Conservation (phyloP, 2,888 invertebrate genomes). For the Volucella inflata region DNA sequence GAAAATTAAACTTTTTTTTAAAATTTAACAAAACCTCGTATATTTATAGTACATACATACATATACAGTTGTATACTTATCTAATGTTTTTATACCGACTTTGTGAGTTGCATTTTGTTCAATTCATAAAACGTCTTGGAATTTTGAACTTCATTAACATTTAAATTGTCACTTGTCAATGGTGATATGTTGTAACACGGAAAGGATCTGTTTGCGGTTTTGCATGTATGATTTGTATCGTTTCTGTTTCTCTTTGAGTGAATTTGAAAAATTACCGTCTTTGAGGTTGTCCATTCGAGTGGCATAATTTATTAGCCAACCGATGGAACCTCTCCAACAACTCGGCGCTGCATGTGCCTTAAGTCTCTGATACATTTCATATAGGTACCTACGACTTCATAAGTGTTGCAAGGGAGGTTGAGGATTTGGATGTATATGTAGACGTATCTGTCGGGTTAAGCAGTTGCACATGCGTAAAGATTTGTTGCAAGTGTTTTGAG, state of each 20-base stretch:
- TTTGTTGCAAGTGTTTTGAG: conserved; percentile 8
- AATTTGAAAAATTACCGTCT: conserved; percentile 33
- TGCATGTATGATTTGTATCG: not conserved
- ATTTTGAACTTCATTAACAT: conserved; percentile 33
- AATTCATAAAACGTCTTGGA: conserved; percentile 44
- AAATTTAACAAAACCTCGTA: not conserved
- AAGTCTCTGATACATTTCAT: too few relatives aligned
- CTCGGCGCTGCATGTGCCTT: not conserved
- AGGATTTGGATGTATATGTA: conserved; percentile 23
- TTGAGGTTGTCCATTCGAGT: conserved; percentile 61
- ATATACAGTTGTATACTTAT: conserved; percentile 10
- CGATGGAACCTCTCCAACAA: conserved; percentile 37
- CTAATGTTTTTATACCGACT: not conserved
- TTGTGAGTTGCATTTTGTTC: conserved; percentile 13
- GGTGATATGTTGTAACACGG: conserved; percentile 26
- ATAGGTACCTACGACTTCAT: too few relatives aligned
- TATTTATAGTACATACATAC: not conserved
- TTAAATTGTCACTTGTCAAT: conserved; percentile 58
- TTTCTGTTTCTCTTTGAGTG: conserved; percentile 31
- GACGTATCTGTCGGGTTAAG: not conserved
- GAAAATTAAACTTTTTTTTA: conserved; percentile 57
- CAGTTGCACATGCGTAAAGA: conserved; percentile 53
- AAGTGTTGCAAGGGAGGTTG: conserved; percentile 52
- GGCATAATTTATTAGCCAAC: conserved; percentile 67
- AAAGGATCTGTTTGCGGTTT: conserved; percentile 57